A percentile compares a stretch with the other conserved stretches of the same genome.
phyloP scores from a whole-genome alignment of 2,797 vertebrate genomes.

The Hemibagrus guttatus region DNA sequence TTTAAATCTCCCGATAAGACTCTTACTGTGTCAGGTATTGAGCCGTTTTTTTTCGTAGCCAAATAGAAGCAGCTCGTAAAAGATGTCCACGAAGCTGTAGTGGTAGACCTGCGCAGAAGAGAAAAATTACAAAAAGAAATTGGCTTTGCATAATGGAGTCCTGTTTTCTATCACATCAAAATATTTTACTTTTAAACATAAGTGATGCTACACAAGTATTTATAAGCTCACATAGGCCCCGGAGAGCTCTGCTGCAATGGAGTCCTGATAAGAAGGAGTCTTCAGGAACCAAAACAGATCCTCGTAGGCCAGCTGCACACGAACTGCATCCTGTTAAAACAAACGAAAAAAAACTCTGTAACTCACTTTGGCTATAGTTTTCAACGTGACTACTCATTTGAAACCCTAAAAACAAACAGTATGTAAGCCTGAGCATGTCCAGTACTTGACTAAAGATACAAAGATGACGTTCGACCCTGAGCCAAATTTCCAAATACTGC shows the following conservation, averaged over 20 bases:
- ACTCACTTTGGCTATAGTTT: not conserved
- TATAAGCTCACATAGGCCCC: too few species aligned
- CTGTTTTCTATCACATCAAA: too few species aligned
- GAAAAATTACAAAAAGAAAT: slow-evolving; percentile 1
- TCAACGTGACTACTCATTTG: not conserved
- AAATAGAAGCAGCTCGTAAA: not conserved
- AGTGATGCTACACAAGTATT: too few species aligned
- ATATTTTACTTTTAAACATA: too few species aligned
- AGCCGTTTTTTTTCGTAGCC: not conserved
- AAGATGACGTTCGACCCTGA: not conserved
- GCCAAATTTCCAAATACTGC: not conserved
- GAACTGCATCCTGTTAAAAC: not conserved
- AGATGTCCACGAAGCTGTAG: not conserved
- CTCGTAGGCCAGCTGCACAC: not conserved
- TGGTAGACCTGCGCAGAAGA: not conserved
- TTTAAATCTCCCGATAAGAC: too few species aligned
- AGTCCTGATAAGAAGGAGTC: too few species aligned
- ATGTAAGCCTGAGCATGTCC: not conserved
- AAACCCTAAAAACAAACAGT: not conserved
- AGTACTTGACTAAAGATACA: not conserved
- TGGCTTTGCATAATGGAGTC: too few species aligned
- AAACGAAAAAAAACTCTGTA: not conserved
- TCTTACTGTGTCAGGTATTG: not conserved
- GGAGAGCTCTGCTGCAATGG: too few species aligned
- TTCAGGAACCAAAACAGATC: too few species aligned